Evolutionary conservation across 2,888 invertebrate species (phyloP).

Genomic region (Leptinotarsa peninsularis): DNA sequence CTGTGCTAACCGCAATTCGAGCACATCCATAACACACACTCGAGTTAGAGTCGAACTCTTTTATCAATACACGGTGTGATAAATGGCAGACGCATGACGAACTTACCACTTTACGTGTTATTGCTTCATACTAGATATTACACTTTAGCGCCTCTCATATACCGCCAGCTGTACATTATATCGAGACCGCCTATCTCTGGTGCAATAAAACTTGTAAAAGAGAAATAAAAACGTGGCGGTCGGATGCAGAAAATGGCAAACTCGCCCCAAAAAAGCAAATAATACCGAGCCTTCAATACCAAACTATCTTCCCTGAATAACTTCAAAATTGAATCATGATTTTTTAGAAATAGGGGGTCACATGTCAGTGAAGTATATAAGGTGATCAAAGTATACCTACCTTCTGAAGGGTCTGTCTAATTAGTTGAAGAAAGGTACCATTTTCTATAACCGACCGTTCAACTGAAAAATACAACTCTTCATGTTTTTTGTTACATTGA

Average conservation of each 20-base stretch:
- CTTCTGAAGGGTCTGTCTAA: too few relatives aligned
- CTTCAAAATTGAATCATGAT: background rate
- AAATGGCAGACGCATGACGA: constrained; percentile 58
- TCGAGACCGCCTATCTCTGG: constrained; percentile 13
- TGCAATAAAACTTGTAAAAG: constrained; percentile 10
- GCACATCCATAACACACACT: constrained; percentile 54
- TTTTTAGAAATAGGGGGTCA: too few relatives aligned
- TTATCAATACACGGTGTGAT: constrained; percentile 56
- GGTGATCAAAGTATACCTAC: too few relatives aligned
- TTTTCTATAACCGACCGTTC: too few relatives aligned
- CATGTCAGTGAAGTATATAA: too few relatives aligned
- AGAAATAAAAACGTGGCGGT: constrained; percentile 1
- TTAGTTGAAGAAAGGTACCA: too few relatives aligned
- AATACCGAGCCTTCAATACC: background rate
- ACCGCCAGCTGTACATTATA: constrained; percentile 19
- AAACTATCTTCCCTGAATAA: background rate
- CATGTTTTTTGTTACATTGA: too few relatives aligned
- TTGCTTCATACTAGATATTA: constrained; percentile 46
- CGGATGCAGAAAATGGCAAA: background rate
- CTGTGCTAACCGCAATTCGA: constrained; percentile 32
- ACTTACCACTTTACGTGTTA: constrained; percentile 57
- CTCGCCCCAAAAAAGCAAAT: background rate
- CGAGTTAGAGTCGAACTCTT: constrained; percentile 46
- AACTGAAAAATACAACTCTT: too few relatives aligned
- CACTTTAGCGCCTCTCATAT: constrained; percentile 37